Evolutionary conservation across 2,797 vertebrate species (phyloP).

Genomic region (Cryptoblepharus egeriae): DNA sequence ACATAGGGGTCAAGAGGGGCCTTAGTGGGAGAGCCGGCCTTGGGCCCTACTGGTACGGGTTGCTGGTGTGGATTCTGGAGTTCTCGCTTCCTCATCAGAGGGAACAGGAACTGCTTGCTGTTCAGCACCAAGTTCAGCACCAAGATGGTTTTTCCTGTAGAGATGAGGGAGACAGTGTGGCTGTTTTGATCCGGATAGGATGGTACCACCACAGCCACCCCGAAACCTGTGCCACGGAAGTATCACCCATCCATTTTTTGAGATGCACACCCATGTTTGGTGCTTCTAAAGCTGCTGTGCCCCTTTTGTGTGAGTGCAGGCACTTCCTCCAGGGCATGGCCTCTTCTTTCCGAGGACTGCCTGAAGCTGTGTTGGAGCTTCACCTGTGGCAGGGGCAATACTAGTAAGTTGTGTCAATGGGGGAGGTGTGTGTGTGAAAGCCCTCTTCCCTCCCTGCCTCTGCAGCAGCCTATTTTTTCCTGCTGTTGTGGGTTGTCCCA

Average conservation of each 20-base stretch:
- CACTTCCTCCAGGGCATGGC: not conserved
- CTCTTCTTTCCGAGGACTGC: not conserved
- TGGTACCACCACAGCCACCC: not conserved
- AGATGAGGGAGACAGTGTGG: too few relatives aligned
- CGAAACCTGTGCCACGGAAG: not conserved
- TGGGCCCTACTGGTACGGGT: too few relatives aligned
- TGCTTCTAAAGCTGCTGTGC: too few relatives aligned
- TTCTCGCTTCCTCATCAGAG: too few relatives aligned
- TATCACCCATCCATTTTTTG: not conserved
- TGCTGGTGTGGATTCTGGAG: too few relatives aligned
- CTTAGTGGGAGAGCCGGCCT: too few relatives aligned
- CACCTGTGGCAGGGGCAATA: not conserved
- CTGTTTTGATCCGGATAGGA: not conserved
- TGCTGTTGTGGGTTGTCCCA: constrained; percentile 7
- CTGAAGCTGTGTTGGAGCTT: not conserved
- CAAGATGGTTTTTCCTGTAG: not conserved
- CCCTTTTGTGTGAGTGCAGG: not conserved
- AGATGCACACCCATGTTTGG: too few relatives aligned
- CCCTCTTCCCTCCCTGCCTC: not conserved
- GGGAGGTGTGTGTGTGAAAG: too few relatives aligned
- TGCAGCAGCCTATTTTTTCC: too few relatives aligned
- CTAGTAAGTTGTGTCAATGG: not conserved
- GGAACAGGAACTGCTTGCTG: too few relatives aligned
- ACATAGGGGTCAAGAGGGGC: too few relatives aligned
- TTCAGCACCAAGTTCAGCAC: too few relatives aligned